Percentiles rank a stretch among this genome's conserved stretches.
Conservation (phyloP, 2,888 invertebrate species). For the Tetrapedia diversipes region DNA sequence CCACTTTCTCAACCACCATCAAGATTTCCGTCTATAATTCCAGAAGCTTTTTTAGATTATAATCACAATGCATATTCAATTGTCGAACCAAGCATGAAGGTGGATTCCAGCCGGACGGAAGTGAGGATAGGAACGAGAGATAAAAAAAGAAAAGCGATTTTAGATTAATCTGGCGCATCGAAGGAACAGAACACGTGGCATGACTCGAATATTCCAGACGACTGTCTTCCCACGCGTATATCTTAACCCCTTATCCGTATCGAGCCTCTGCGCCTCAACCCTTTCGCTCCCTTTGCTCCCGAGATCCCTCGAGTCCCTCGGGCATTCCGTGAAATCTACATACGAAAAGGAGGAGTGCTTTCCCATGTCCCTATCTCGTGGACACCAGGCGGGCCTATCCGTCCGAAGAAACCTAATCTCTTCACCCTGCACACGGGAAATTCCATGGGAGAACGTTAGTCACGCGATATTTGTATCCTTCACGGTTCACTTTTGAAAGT, state of each 20-base stretch:
- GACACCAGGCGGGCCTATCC: conserved; percentile 68
- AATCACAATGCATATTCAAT: neutral
- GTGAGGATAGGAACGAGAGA: neutral
- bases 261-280: conserved; percentile 62
- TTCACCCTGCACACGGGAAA: conserved; percentile 62
- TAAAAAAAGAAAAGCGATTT: conserved; percentile 26
- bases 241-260: conserved; percentile 66
- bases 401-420: conserved; percentile 72
- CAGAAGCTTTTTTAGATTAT: neutral
- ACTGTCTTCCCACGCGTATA: conserved; percentile 71
- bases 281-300: conserved; percentile 62
- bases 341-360: conserved; percentile 74
- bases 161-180: conserved; percentile 42
- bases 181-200: conserved; percentile 64
- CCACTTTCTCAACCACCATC: no score
- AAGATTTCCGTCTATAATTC: no score
- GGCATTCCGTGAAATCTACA: conserved; percentile 72
- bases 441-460: conserved; percentile 57
- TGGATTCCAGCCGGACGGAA: neutral
- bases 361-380: conserved; percentile 73
- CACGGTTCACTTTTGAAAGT: conserved; percentile 48
- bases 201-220: conserved; percentile 65
- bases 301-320: conserved; percentile 60
- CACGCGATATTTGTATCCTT: conserved; percentile 63
- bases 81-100: neutral